These are phyloP conservation scores for Hapalemur alaotrensis DNA, from an alignment of 2,797 vertebrate species.

Conservation along the genomic window DNA sequence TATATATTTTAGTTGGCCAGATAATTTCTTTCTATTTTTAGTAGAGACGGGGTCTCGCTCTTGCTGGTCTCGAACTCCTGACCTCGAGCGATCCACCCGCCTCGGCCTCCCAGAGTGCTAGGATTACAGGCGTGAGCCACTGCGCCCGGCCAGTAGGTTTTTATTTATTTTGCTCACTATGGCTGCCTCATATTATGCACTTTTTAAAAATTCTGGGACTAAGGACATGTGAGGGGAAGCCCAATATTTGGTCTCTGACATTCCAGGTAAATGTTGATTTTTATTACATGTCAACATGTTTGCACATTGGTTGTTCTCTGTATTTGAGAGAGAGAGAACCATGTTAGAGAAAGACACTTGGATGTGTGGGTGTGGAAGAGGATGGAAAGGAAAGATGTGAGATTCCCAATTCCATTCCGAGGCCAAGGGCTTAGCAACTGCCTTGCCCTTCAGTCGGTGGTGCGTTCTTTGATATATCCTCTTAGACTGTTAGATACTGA, in stretches of 20 bases:
- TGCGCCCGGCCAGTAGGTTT: too few species aligned
- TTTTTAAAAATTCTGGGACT: neutral
- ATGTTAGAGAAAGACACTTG: neutral
- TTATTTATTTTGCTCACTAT: neutral
- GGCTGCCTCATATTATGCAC: neutral
- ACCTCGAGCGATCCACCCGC: too few species aligned
- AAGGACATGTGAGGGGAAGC: neutral
- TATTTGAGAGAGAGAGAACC: neutral
- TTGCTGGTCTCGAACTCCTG: too few species aligned
- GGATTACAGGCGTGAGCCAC: too few species aligned
- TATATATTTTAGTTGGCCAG: too few species aligned
- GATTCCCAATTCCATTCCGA: neutral
- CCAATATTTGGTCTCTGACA: neutral
- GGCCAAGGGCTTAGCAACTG: neutral
- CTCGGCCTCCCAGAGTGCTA: too few species aligned
- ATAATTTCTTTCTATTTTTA: too few species aligned
- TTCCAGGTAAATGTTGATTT: neutral
- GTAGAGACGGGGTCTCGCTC: too few species aligned
- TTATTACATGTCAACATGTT: neutral
- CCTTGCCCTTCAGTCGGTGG: neutral
- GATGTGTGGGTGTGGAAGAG: neutral
- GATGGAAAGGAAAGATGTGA: neutral
- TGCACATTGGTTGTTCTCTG: neutral
- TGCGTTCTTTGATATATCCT: neutral
- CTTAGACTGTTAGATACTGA: accelerated